These are phyloP conservation scores for Cerastis leucographa DNA, from an alignment of 2,888 invertebrate species.

Conservation along the genomic window DNA sequence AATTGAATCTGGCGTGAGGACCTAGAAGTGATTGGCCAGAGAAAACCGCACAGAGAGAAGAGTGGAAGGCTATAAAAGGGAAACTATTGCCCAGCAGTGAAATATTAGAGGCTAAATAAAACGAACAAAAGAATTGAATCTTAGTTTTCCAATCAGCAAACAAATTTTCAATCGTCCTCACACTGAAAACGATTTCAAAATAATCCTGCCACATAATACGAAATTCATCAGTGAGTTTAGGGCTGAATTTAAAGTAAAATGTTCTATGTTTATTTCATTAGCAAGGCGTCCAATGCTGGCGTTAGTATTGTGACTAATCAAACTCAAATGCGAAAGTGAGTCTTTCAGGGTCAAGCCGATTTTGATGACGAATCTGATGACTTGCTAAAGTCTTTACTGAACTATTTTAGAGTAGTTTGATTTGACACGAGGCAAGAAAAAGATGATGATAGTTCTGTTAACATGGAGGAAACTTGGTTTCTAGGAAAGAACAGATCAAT, in stretches of 20 bases:
- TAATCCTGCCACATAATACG: not conserved
- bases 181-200: not conserved
- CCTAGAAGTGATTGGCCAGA: too few species aligned
- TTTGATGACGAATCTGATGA: slow-evolving; percentile 48
- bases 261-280: not conserved
- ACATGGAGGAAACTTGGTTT: not conserved
- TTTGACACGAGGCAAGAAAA: slow-evolving; percentile 1
- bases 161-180: not conserved
- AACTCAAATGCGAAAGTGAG: slow-evolving; percentile 39
- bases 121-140: too few species aligned
- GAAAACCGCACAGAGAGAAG: too few species aligned
- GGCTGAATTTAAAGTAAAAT: not conserved
- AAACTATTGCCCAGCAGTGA: too few species aligned
- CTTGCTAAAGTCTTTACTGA: slow-evolving; percentile 4
- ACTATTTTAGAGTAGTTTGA: not conserved
- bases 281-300: not conserved
- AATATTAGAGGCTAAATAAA: too few species aligned
- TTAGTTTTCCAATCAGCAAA: not conserved
- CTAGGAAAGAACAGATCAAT: not conserved
- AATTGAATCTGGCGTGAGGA: too few species aligned
- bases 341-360: slow-evolving; percentile 41
- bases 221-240: not conserved
- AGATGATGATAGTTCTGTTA: not conserved
- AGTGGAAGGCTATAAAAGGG: too few species aligned
- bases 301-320: slow-evolving; percentile 29